Evolutionary conservation across 2,888 invertebrate species (phyloP), one percentile per base, ranked within the genome.

Genomic region (Pristionchus mayeri): DNA sequence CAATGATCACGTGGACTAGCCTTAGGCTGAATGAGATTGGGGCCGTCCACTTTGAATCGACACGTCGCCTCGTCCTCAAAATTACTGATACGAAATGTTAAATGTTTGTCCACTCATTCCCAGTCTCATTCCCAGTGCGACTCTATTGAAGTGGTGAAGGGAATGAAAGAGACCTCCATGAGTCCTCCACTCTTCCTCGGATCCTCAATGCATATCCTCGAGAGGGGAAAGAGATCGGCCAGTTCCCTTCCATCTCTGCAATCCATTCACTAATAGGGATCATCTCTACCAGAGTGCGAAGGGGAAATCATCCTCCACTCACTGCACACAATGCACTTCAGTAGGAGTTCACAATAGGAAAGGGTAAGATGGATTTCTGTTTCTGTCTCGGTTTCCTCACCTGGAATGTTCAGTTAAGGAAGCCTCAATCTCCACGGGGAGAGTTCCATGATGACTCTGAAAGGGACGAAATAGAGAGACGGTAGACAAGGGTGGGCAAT

Each of bases 11-110:
- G 13, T 16, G 11, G 24, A 4, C 52, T 54, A 0, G 37, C 80
- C 24, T 50, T 24, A 4, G 81, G 63, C 40, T 21, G 18, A 21
- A 82, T 82, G 1, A 82, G n/a, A 82, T 82, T 82, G 18, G 60
- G 44, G 3, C 81, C 81, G 13, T 82, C 81, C 11, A 63, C 3
- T 21, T 63, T 60, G 13, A 27, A 48, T 2, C 81, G 40, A 11
- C 27, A 24, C 9, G 81, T 52, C 16, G 81, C 81, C 37, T 82
- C 81, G 34, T 82, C 81, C 81, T 82, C 44, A 57, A 60, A n/a
- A n/a, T n/a, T n/a, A n/a, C n/a, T n/a, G n/a, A n/a, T n/a, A n/a
- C n/a, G n/a, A n/a, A n/a, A n/a, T n/a, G n/a, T n/a, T n/a, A n/a
- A n/a, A n/a, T n/a, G n/a, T n/a, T n/a, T n/a, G n/a, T n/a, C n/a